phyloP scores from a whole-genome alignment of 2,888 invertebrate genomes.

The Pinctada fucata region DNA sequence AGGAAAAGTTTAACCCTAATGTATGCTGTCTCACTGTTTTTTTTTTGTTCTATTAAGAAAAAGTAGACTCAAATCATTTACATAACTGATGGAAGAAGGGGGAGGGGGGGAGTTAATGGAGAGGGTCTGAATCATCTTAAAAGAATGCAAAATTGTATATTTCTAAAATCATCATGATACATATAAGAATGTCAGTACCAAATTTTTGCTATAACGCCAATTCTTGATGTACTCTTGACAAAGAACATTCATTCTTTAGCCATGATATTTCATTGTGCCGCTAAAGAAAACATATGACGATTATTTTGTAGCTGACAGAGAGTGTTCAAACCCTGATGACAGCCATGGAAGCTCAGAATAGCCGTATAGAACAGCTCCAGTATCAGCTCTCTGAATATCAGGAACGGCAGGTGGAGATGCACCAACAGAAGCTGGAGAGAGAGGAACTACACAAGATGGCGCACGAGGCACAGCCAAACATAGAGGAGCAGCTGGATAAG shows the following conservation, averaged over 20 bases:
- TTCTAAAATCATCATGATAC: background rate
- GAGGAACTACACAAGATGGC: slow-evolving; percentile 63
- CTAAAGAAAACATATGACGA: no score
- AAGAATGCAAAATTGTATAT: background rate
- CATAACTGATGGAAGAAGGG: no score
- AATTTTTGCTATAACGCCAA: no score
- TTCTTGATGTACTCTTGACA: no score
- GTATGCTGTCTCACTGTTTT: no score
- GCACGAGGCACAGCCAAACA: slow-evolving; percentile 57
- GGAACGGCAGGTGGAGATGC: slow-evolving; percentile 62
- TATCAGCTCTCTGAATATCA: slow-evolving; percentile 68
- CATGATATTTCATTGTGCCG: no score
- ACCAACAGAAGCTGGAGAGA: slow-evolving; percentile 62
- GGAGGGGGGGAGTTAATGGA: background rate
- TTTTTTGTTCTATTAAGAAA: no score
- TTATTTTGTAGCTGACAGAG: slow-evolving; percentile 58
- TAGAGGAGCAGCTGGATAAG: slow-evolving; percentile 69
- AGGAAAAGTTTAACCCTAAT: no score
- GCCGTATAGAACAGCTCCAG: slow-evolving; percentile 64
- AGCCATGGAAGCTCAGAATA: slow-evolving; percentile 66
- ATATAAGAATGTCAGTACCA: no score
- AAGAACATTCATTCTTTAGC: no score
- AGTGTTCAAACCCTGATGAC: slow-evolving; percentile 59
- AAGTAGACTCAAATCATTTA: no score
- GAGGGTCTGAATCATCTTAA: background rate